These are phyloP conservation scores for Drosophila novamexicana DNA, from an alignment of 1,140 invertebrate genomes.

Conservation along the genomic window DNA sequence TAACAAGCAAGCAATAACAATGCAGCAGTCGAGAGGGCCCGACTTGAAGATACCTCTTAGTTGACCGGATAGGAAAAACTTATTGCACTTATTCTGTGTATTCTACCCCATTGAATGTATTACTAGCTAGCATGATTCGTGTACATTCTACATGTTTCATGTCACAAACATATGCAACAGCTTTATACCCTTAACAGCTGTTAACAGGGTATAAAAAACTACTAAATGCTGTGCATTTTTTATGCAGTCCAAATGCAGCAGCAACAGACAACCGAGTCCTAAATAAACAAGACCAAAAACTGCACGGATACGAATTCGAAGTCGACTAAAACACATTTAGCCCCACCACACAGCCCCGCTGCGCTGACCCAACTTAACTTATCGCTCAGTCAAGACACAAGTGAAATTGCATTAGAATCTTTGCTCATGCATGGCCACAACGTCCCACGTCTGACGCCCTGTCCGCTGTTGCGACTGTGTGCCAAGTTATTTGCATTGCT, in stretches of 20 bases:
- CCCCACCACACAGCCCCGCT: neutral
- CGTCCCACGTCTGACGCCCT: constrained; percentile 14
- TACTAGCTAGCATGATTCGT: too few species aligned
- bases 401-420: constrained; percentile 80
- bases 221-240: constrained; percentile 70
- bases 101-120: too few species aligned
- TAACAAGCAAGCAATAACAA: neutral
- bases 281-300: constrained; percentile 79
- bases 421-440: constrained; percentile 71
- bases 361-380: constrained; percentile 11
- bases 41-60: neutral
- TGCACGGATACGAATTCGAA: constrained; percentile 54
- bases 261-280: constrained; percentile 58
- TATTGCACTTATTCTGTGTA: too few species aligned
- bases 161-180: neutral
- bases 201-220: neutral
- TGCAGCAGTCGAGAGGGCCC: neutral
- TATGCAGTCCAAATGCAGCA: constrained; percentile 61
- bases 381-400: constrained; percentile 23
- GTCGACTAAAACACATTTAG: neutral
- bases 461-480: constrained; percentile 48
- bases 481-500: constrained; percentile 81
- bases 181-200: neutral
- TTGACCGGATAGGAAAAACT: too few species aligned
- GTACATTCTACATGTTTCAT: too few species aligned